These are phyloP conservation scores for Tridacna gigas DNA, from an alignment of 2,888 invertebrate genomes.

Conservation along the genomic window DNA sequence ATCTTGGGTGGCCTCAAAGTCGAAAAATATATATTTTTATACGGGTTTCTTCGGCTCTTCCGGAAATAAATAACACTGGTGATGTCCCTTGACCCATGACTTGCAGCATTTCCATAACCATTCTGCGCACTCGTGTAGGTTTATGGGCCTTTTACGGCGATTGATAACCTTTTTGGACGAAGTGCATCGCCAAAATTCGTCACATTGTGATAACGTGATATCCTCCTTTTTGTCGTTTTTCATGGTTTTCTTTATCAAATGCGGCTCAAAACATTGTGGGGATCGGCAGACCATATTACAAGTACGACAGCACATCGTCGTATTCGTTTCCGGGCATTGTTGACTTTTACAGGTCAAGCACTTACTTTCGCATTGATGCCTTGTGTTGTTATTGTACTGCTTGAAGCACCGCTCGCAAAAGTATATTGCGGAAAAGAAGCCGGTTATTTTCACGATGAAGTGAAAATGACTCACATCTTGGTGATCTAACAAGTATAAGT, in stretches of 20 bases:
- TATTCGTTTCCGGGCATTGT: no score
- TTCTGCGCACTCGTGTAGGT: constrained; percentile 9
- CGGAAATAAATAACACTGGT: constrained; percentile 20
- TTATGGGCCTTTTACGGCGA: neutral
- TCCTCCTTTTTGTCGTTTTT: neutral
- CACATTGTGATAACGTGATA: neutral
- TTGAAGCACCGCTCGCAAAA: no score
- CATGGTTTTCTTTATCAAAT: no score
- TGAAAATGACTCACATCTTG: constrained; percentile 28
- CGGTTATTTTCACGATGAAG: constrained; percentile 23
- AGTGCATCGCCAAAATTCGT: constrained; percentile 20
- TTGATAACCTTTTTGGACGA: constrained; percentile 25
- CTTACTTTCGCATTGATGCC: no score
- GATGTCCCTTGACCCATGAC: constrained; percentile 6
- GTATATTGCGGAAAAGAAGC: constrained; percentile 20
- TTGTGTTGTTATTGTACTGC: no score
- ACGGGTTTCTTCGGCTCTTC: constrained; percentile 17
- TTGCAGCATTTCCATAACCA: constrained; percentile 6
- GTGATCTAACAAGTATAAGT: constrained; percentile 32
- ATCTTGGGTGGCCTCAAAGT: constrained; percentile 31
- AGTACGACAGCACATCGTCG: no score
- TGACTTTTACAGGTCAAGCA: no score
- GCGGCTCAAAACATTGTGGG: no score
- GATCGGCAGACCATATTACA: no score
- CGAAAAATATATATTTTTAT: neutral